Percentiles rank a stretch among this genome's conserved stretches.
Conservation (phyloP, 2,888 invertebrate genomes). For the Hirtodrosophila histrioides region DNA sequence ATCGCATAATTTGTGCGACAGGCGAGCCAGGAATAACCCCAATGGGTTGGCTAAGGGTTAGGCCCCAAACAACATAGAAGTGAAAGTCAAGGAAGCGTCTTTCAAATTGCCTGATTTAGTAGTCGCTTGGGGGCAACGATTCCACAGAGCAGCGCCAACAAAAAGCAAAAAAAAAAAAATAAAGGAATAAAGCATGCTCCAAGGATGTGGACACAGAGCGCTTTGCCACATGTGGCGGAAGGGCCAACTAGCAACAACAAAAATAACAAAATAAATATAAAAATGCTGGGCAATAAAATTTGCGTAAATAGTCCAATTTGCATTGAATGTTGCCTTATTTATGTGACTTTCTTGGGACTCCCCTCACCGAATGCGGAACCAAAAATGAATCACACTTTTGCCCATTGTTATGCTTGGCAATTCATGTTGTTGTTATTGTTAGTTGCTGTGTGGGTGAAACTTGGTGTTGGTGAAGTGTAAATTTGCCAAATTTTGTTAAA, state of each 20-base stretch:
- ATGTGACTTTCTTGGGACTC: constrained; percentile 45
- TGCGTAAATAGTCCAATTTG: constrained; percentile 83
- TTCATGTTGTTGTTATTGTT: constrained; percentile 17
- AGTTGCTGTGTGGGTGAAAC: constrained; percentile 15
- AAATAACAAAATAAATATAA: constrained; percentile 70
- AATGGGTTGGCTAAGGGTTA: constrained; percentile 44
- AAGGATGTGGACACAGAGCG: constrained; percentile 34
- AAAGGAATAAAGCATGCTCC: constrained; percentile 52
- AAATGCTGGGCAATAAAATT: constrained; percentile 82
- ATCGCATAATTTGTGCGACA: constrained; percentile 80
- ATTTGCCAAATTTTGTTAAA: constrained; percentile 80
- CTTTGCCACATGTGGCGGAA: constrained; percentile 48
- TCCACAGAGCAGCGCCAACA: not conserved
- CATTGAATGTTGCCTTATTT: constrained; percentile 77
- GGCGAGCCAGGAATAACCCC: constrained; percentile 36
- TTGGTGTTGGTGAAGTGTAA: constrained; percentile 66
- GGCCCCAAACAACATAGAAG: constrained; percentile 32
- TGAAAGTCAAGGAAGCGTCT: constrained; percentile 54
- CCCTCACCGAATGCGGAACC: constrained; percentile 2
- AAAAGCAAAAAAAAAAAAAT: constrained; percentile 17
- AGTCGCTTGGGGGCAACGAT: constrained; percentile 62
- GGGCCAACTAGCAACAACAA: constrained; percentile 48
- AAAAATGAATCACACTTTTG: constrained; percentile 62
- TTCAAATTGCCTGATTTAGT: constrained; percentile 78
- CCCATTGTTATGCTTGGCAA: constrained; percentile 44